These are phyloP conservation scores for Scartelaos histophorus DNA, from an alignment of 2,113 vertebrate species.

Conservation along the genomic window DNA sequence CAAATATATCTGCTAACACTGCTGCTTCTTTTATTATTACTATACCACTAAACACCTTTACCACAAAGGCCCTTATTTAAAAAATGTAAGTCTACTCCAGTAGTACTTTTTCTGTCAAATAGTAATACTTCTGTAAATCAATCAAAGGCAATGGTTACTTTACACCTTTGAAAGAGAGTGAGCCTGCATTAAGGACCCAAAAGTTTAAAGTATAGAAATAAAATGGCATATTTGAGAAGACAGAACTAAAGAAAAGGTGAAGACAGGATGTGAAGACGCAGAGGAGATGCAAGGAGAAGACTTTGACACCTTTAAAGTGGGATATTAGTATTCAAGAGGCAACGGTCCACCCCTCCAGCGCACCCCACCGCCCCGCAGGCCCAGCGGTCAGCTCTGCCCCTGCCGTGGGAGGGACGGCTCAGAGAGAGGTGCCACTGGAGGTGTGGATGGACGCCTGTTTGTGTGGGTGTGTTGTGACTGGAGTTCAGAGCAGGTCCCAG, in stretches of 20 bases:
- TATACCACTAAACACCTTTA: too few relatives aligned
- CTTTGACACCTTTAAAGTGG: constrained; percentile 81
- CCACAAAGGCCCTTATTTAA: too few relatives aligned
- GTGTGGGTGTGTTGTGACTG: constrained; percentile 21
- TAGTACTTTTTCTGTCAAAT: not conserved
- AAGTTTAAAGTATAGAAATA: constrained; percentile 10
- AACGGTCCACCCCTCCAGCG: constrained; percentile 31
- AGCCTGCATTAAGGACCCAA: constrained; percentile 7
- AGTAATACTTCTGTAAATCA: too few relatives aligned
- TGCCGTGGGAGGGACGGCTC: constrained; percentile 35
- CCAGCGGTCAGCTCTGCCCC: constrained; percentile 54
- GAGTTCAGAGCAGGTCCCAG: constrained; percentile 32
- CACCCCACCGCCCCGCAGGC: constrained; percentile 59
- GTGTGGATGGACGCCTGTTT: constrained; percentile 21
- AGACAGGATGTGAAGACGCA: constrained; percentile 40
- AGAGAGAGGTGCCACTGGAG: constrained; percentile 40
- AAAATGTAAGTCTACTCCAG: not conserved
- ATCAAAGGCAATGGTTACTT: not conserved
- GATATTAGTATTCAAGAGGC: constrained; percentile 88
- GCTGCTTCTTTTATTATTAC: not conserved
- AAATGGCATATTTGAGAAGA: constrained; percentile 25
- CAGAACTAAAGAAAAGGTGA: constrained; percentile 27
- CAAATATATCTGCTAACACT: not conserved
- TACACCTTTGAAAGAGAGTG: not conserved
- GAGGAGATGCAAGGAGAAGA: constrained; percentile 63